A percentile compares a stretch with the other conserved stretches of the same genome.
Evolutionary conservation across 2,113 vertebrate genomes (phyloP).

Genomic region (Eonycteris spelaea): DNA sequence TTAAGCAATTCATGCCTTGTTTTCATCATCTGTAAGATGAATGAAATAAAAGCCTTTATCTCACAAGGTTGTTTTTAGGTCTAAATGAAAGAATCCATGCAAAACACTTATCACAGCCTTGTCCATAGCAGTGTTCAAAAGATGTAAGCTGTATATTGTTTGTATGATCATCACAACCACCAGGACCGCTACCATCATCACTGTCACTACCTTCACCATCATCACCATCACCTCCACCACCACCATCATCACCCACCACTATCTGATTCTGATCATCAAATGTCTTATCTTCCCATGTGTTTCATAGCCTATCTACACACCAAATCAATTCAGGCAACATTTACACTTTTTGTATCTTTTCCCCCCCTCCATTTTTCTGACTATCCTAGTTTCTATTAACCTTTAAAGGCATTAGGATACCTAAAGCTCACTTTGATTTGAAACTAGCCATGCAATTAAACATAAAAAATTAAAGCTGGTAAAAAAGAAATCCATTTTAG

Average conservation of each 20-base stretch:
- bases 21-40: background rate
- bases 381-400: background rate
- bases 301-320: background rate
- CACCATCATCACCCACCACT: background rate
- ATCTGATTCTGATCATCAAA: background rate
- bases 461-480: background rate
- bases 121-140: background rate
- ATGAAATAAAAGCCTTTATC: background rate
- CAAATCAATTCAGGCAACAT: background rate
- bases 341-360: background rate
- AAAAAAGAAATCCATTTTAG: background rate
- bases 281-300: background rate
- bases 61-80: background rate
- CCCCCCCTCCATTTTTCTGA: background rate
- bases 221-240: background rate
- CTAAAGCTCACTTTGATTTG: background rate
- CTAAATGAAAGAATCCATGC: background rate
- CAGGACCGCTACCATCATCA: too few relatives aligned
- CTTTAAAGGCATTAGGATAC: background rate
- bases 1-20: background rate
- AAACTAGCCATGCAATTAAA: background rate
- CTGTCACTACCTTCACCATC: background rate
- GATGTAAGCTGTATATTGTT: background rate
- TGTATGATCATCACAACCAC: background rate
- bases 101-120: background rate